These are phyloP conservation scores for Drosophila serrata DNA, from an alignment of 1,140 invertebrate species.

Conservation along the genomic window DNA sequence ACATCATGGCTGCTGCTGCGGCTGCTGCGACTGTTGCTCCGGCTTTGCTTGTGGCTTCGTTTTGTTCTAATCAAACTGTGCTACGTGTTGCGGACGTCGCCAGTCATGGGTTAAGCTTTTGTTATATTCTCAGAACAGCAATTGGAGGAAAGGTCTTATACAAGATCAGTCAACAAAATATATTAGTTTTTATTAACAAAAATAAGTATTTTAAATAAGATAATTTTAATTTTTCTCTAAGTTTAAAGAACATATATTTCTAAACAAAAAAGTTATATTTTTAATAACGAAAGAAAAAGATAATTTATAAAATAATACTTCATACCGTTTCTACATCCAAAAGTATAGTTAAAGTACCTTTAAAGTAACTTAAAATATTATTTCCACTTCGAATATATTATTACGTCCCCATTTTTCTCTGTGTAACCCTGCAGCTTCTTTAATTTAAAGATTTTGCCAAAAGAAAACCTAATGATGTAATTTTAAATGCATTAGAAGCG, in stretches of 20 bases:
- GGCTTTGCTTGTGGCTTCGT: conserved; percentile 45
- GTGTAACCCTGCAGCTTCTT: not conserved
- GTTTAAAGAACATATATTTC: too few species aligned
- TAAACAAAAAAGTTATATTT: not conserved
- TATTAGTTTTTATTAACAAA: too few species aligned
- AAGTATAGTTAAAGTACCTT: not conserved
- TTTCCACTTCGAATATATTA: not conserved
- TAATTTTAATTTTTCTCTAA: too few species aligned
- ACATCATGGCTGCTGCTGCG: conserved; percentile 68
- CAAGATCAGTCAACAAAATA: not conserved
- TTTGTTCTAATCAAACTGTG: conserved; percentile 79
- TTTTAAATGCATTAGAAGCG: conserved; percentile 51
- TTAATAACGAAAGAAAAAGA: not conserved
- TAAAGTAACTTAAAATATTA: not conserved
- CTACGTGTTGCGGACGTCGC: conserved; percentile 52
- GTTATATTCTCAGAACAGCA: conserved; percentile 1
- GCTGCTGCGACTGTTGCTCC: conserved; percentile 29
- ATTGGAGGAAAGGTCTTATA: not conserved
- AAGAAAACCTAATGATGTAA: conserved; percentile 41
- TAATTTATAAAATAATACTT: too few species aligned
- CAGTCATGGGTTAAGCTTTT: conserved; percentile 65
- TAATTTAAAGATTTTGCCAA: conserved; percentile 18
- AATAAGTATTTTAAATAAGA: too few species aligned
- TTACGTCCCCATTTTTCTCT: not conserved
- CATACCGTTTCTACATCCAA: not conserved